A percentile compares a stretch with the other conserved stretches of the same genome.
phyloP scores from a whole-genome alignment of 2,113 vertebrate genomes.

The Struthio camelus region DNA sequence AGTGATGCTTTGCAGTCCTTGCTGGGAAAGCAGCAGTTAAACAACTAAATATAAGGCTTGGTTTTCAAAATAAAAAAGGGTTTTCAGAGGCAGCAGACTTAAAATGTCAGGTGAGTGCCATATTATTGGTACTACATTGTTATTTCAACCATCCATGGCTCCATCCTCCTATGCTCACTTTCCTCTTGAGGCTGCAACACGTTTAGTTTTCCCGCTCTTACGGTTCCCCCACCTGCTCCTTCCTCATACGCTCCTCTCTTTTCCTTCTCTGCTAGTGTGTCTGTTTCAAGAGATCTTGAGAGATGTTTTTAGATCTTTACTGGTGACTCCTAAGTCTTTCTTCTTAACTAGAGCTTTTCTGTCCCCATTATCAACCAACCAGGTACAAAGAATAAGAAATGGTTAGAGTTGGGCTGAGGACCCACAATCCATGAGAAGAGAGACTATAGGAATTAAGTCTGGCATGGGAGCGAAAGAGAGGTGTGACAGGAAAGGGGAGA shows the following conservation, averaged over 20 bases:
- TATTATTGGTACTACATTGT: not conserved
- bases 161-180: not conserved
- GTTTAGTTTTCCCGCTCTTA: not conserved
- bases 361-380: not conserved
- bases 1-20: not conserved
- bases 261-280: not conserved
- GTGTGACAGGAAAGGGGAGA: not conserved
- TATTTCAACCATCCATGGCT: not conserved
- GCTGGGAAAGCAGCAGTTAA: not conserved
- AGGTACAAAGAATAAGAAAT: accelerated
- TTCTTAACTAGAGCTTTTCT: not conserved
- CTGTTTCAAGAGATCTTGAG: not conserved
- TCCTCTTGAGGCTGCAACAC: not conserved
- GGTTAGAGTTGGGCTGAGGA: not conserved
- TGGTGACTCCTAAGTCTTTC: not conserved
- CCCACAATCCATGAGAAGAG: not conserved
- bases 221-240: not conserved
- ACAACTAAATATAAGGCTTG: not conserved
- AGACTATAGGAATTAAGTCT: not conserved
- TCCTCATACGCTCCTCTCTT: not conserved
- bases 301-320: not conserved
- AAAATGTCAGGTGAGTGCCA: not conserved
- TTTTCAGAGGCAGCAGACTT: conserved; percentile 7
- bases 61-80: not conserved
- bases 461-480: not conserved